Evolutionary conservation across 2,888 invertebrate species (phyloP).

Genomic region (Zaprionus lineosus): DNA sequence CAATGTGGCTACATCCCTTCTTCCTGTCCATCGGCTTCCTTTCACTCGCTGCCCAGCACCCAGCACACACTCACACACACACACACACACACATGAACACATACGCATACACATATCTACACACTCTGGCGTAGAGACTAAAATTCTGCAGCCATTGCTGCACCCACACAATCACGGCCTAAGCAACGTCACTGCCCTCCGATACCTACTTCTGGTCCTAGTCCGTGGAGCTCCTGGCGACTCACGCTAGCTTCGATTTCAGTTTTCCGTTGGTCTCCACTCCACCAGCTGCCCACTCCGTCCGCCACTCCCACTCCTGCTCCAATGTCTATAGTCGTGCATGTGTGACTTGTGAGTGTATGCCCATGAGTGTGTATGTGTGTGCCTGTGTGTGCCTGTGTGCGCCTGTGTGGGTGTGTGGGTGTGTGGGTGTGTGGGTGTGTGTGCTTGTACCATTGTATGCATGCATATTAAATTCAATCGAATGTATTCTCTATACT

Average conservation of each 20-base stretch:
- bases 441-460: conserved; percentile 63
- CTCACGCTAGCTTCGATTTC: conserved; percentile 10
- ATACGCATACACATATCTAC: not conserved
- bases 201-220: conserved; percentile 16
- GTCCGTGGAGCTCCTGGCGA: conserved; percentile 2
- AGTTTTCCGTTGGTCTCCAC: conserved; percentile 12
- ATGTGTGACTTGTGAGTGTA: no score
- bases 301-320: not conserved
- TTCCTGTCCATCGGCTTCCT: no score
- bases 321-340: no score
- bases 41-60: not conserved
- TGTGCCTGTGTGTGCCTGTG: conserved; percentile 35
- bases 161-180: conserved; percentile 53
- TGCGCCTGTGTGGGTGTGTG: conserved; percentile 37
- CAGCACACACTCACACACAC: not conserved
- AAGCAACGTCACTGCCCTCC: conserved; percentile 36
- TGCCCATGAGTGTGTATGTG: conserved; percentile 23
- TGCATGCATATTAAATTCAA: conserved; percentile 82
- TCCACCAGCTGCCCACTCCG: no score
- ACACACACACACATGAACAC: not conserved
- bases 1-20: conserved; percentile 1
- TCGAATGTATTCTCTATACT: conserved; percentile 79
- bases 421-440: conserved; percentile 37
- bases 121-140: not conserved
- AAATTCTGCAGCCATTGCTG: conserved; percentile 35